These are phyloP conservation scores for Cantharis nigra DNA, from an alignment of 2,888 invertebrate genomes.

Conservation along the genomic window DNA sequence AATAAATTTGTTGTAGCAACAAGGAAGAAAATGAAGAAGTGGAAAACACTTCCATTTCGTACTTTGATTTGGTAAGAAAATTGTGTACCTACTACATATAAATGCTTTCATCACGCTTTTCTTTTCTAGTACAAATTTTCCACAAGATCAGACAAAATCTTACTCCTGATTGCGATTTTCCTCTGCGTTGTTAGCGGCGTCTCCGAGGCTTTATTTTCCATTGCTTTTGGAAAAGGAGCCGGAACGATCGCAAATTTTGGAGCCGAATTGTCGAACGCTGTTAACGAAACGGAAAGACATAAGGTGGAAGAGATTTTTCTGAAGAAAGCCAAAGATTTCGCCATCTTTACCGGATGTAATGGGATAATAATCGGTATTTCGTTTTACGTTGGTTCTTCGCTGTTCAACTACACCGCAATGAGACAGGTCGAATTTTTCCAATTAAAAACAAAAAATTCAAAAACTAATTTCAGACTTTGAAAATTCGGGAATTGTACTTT, in stretches of 20 bases:
- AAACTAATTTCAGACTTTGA: constrained; percentile 59
- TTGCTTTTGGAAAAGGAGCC: not conserved
- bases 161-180: not conserved
- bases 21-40: not conserved
- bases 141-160: not conserved
- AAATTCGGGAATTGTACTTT: not conserved
- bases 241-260: not conserved
- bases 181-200: not conserved
- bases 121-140: not conserved
- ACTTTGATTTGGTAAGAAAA: not conserved
- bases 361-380: constrained; percentile 58
- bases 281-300: not conserved
- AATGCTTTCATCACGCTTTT: no score
- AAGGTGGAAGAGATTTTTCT: not conserved
- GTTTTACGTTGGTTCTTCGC: constrained; percentile 67
- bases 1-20: not conserved
- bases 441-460: not conserved
- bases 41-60: not conserved
- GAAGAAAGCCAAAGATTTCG: not conserved
- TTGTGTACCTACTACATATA: not conserved
- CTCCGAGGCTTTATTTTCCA: not conserved
- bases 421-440: constrained; percentile 60
- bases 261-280: not conserved
- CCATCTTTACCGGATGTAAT: not conserved
- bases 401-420: constrained; percentile 73